phyloP scores from a whole-genome alignment of 2,797 vertebrate genomes.

The Xiphorhynchus erythropygius region DNA sequence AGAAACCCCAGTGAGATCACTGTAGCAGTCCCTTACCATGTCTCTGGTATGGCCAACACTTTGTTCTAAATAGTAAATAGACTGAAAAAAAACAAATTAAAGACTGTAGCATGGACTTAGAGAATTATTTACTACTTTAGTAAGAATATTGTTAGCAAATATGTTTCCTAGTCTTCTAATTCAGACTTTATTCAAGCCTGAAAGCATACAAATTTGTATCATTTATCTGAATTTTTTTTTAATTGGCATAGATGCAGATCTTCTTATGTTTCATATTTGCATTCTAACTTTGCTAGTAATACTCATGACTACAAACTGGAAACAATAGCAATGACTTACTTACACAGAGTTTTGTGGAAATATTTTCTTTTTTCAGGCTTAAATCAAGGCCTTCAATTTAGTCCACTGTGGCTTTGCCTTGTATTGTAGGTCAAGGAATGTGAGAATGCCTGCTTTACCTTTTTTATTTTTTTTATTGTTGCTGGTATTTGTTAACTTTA shows the following conservation, averaged over 20 bases:
- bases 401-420: background rate
- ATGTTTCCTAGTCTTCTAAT: background rate
- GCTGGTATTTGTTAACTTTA: background rate
- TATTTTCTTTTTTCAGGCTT: background rate
- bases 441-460: background rate
- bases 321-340: background rate
- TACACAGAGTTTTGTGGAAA: background rate
- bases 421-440: background rate
- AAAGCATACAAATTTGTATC: background rate
- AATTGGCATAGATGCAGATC: background rate
- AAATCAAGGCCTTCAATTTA: background rate
- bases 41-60: background rate
- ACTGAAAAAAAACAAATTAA: conserved; percentile 2
- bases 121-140: background rate
- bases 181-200: background rate
- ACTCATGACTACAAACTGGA: background rate
- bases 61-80: conserved; percentile 13
- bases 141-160: background rate
- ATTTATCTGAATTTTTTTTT: background rate
- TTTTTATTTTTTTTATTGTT: background rate
- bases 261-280: background rate
- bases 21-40: background rate
- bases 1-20: conserved; percentile 4
- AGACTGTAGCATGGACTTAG: background rate
- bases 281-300: background rate